Base-by-base conservation (phyloP, 2,113 vertebrate species). In the Cavia porcellus region DNA sequence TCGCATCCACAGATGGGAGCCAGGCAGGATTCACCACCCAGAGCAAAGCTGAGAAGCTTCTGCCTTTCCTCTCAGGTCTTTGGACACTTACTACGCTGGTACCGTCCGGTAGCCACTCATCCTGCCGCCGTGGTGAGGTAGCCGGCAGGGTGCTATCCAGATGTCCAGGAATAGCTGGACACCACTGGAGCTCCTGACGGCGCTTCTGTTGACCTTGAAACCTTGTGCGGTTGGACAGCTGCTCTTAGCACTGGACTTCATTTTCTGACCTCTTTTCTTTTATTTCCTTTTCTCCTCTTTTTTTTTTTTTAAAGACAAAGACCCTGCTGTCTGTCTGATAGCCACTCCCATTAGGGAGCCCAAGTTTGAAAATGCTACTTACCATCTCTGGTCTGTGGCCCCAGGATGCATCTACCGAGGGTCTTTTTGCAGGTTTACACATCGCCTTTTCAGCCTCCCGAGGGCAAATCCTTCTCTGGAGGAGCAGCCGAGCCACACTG, bases 221-320 rank as follows among this genome's bases (percentile, higher is more conserved):
- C 1, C 0, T 17, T 52, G 1, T 0, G 0, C 13, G 0, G 1
- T 1, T 8, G 0, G 24, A 4, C 2, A 12, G 7, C 12, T 45
- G 2, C 38, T 42, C 42, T 59, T 47, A 4, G 5, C 3, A 2
- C 13, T 12, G 24, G 1, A 24, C 7, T 38, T 35, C n/a, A 7
- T 47, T 28, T 38, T n/a, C 28, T 2, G 12, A 68, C 17, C 1
- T 70, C 35, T 35, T 68, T 50, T 7, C 35, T n/a, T 17, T 32
- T 57, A 38, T 59, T 59, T 45, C 66, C 8, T 57, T 42, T 22
- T 17, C 55, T 57, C 3, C 17, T 57, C 5, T 57, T 2, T 81
- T 52, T 59, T 59, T n/a, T 66, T 12, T 59, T 42, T 22, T 17
- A 28, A 77, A 61, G 64, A 12, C 4, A 35, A 25, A 66, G 12